Base-by-base conservation (phyloP, 2,113 vertebrate genomes). In the Lepus americanus region DNA sequence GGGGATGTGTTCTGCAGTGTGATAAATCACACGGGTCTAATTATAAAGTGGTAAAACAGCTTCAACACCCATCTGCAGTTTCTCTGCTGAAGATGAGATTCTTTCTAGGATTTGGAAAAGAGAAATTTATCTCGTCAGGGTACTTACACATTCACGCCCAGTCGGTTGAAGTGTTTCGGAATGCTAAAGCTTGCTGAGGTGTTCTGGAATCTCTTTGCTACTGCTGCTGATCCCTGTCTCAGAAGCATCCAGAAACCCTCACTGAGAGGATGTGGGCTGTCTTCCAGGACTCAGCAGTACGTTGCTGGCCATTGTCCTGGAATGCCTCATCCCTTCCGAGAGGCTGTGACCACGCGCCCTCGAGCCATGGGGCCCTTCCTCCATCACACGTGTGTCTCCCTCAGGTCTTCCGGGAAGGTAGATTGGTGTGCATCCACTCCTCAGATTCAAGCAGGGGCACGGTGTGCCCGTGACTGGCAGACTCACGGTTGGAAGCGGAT, bases 41-140 rank as follows among this genome's bases (percentile, higher is more conserved):
- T 94, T 97, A 59, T 59, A 77, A 83, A 94, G 81, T 44, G 61
- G 36, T 70, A 53, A 95, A 95, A 91, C n/a, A 85, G 72, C 29
- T 85, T 67, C 85, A 29, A 27, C 70, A 87, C 33, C 20, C 69
- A 79, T 95, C 89, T 96, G 85, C 44, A 95, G 81, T 90, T 55
- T 69, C 85, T 84, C 74, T 23, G 7, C 33, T 5, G 25, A 39
- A 92, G 36, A 85, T 44, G 14, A 63, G 74, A 55, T 55, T 92
- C 79, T 82, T 95, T 94, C 55, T 80, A 90, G 83, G 89, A 85
- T 95, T 91, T 87, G 22, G n/a, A 87, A 92, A 72, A 81, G 88
- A 93, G 9, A 59, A 33, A 95, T 82, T 74, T 76, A 33, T 64
- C 31, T 77, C 19, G 0, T 94, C 64, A 55, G 64, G 74, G 69